A percentile compares a stretch with the other conserved stretches of the same genome.
phyloP scores from a whole-genome alignment of 2,888 invertebrate genomes.

The Philaethria dido region DNA sequence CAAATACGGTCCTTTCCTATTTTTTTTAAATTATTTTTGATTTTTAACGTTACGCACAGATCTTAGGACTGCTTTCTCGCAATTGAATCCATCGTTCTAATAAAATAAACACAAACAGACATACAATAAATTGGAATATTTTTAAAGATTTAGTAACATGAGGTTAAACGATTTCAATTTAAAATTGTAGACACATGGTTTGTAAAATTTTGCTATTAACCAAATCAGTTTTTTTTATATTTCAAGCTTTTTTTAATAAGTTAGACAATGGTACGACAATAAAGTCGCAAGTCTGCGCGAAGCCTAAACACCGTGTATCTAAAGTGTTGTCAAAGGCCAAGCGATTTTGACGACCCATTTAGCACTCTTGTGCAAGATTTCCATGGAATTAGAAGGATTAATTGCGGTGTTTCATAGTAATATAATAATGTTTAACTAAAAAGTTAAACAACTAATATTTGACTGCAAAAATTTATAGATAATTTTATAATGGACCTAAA shows the following conservation, averaged over 20 bases:
- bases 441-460: constrained; percentile 4
- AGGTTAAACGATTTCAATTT: no score
- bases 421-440: constrained; percentile 2
- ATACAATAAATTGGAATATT: no score
- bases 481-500: neutral
- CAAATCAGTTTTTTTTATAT: neutral
- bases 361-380: constrained; percentile 41
- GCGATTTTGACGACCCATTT: constrained; percentile 41
- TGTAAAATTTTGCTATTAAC: no score
- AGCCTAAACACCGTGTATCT: constrained; percentile 20
- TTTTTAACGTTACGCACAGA: no score
- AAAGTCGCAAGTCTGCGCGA: constrained; percentile 4
- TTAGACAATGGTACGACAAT: neutral
- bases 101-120: no score
- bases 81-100: no score
- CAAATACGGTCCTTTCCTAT: no score
- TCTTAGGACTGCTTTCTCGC: no score
- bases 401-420: constrained; percentile 35
- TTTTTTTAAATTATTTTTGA: no score
- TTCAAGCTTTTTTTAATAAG: neutral
- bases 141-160: no score
- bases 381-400: constrained; percentile 42
- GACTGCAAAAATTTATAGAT: constrained; percentile 2
- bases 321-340: constrained; percentile 43
- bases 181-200: no score